phyloP scores from a whole-genome alignment of 2,797 vertebrate species.

The Apodemus agrarius region DNA sequence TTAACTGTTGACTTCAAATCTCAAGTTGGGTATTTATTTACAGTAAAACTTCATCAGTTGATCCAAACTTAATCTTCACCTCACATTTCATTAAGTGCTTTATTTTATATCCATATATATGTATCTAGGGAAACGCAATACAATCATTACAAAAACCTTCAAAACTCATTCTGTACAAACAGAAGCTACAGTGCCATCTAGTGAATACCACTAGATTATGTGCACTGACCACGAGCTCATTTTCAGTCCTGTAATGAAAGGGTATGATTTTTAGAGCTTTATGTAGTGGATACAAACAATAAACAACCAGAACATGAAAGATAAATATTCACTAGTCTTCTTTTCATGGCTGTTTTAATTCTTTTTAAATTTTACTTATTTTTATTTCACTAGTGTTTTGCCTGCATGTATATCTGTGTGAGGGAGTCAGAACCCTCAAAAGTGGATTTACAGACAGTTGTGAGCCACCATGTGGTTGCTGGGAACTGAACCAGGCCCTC shows the following conservation, averaged over 20 bases:
- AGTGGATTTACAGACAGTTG: background rate
- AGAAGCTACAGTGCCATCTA: constrained; percentile 71
- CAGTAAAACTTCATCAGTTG: background rate
- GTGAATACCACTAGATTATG: constrained; percentile 39
- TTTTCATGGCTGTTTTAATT: background rate
- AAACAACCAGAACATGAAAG: constrained; percentile 18
- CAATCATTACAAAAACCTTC: constrained; percentile 34
- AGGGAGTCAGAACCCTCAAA: background rate
- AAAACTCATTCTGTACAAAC: constrained; percentile 52
- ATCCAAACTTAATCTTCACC: constrained; percentile 11
- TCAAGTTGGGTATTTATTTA: constrained; percentile 13
- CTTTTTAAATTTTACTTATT: background rate
- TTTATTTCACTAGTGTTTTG: background rate
- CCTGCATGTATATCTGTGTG: background rate
- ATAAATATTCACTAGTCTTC: constrained; percentile 36
- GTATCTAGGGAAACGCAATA: constrained; percentile 23
- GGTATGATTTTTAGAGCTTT: constrained; percentile 43
- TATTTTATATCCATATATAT: constrained; percentile 12
- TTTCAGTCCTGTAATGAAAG: constrained; percentile 14
- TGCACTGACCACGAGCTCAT: constrained; percentile 31
- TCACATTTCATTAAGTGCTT: constrained; percentile 38
- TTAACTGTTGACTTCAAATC: constrained; percentile 8
- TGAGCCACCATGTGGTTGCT: background rate
- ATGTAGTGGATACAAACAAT: constrained; percentile 1
- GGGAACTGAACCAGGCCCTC: background rate